Conservation (phyloP, 2,797 vertebrate species). For the Gadopsis marmoratus region DNA sequence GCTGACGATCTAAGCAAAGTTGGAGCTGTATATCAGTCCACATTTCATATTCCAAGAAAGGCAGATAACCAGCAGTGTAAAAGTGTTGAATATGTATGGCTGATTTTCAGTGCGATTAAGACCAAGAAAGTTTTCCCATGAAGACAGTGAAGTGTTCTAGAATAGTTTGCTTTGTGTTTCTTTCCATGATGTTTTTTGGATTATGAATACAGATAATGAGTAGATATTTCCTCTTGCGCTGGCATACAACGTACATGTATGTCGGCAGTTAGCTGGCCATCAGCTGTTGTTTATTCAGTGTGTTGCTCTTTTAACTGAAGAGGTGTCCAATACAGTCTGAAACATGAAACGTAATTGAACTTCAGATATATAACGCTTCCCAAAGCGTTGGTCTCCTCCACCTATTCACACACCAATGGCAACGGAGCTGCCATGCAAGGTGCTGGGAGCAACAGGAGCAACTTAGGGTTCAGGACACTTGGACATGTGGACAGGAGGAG, state of each 20-base stretch:
- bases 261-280: not conserved
- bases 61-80: not conserved
- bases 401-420: too few relatives aligned
- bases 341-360: not conserved
- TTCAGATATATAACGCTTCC: too few relatives aligned
- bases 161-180: not conserved
- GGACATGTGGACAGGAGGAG: too few relatives aligned
- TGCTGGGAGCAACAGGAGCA: too few relatives aligned
- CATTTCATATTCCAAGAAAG: slow-evolving; percentile 1
- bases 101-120: not conserved
- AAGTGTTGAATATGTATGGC: not conserved
- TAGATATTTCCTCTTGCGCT: not conserved
- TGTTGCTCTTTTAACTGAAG: not conserved
- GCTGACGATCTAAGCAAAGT: not conserved
- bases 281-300: not conserved
- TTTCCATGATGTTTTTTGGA: not conserved
- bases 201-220: not conserved
- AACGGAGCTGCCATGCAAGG: too few relatives aligned
- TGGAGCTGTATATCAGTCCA: not conserved
- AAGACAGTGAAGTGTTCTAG: not conserved
- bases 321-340: not conserved
- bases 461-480: too few relatives aligned
- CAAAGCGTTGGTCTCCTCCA: too few relatives aligned
- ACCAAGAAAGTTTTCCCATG: not conserved
- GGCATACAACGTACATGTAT: not conserved